Evolutionary conservation across 2,888 invertebrate species (phyloP), one percentile per base, ranked within the genome.

Genomic region (Trichopria drosophilae): DNA sequence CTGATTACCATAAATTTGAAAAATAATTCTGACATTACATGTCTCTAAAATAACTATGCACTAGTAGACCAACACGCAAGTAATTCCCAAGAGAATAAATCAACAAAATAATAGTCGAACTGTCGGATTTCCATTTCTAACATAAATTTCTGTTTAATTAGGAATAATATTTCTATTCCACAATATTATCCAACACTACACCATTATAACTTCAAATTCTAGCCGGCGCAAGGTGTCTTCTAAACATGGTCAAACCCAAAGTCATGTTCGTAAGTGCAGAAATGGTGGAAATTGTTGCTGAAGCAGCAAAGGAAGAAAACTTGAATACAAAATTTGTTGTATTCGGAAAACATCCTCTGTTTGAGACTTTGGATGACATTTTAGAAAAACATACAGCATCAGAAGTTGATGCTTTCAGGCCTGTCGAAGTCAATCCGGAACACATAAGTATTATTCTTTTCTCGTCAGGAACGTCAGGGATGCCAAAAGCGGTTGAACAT

Each of bases 381-480:
- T 9, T 71, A 23, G 41, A 40, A 1, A 41, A 39, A 3, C 61
- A 66, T 19, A 44, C 10, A 1, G 32, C 53, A 2, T 34, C 54
- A 2, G 61, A 66, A 3, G 60, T 64, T 2, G 37, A 26, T 0
- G 53, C 54, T 1, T 72, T 69, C 22, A 32, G 51, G n/a, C 60
- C 62, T 32, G 23, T 23, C 2, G 26, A 58, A 29, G 43, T 62
- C 4, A 39, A 57, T 22, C 18, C 47, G 0, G 43, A 52, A 1
- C 40, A 62, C n/a, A 61, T 67, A 1, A 62, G 62, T 0, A 12
- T 61, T 6, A 62, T 73, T 3, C 18, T 73, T 2, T 72, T 65
- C 29, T 69, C 73, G 1, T 73, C 73, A 0, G 74, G 73, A 1
- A 71, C 68, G 0, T 72, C 71, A 0, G 73, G 69, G 0, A 19